Evolutionary conservation across 1,140 invertebrate genomes (phyloP), one percentile per base, ranked within the genome.

Genomic region (Pogonus chalceus): DNA sequence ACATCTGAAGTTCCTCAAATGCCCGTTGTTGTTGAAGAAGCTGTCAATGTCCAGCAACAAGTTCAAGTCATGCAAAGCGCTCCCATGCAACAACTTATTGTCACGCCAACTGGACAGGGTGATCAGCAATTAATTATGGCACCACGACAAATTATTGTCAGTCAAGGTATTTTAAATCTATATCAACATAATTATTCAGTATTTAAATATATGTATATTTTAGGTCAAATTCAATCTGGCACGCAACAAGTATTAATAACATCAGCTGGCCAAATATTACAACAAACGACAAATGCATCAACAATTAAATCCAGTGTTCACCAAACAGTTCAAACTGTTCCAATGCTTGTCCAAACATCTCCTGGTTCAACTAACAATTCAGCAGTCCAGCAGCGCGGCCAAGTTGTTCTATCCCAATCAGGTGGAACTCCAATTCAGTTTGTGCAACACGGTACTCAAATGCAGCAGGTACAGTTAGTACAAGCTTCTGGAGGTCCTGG

Each of bases 311-410:
- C 69, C 68, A n/a, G 73, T 68, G 53, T 74, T 56, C 20, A 66
- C 57, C 57, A 73, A 65, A 55, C 76, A 57, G 55, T 59, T 4
- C 66, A 66, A 57, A 68, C 67, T 10, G 18, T 72, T 20, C 70
- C 69, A 0, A 70, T 77, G 4, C 74, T 78, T 16, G 60, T 77
- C 18, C 74, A 70, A 72, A 67, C 72, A 71, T 60, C 67, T 72
- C 48, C 64, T 71, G 0, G 69, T 9, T n/a, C n/a, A n/a, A n/a
- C n/a, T n/a, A n/a, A n/a, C n/a, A n/a, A n/a, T n/a, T n/a, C n/a
- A n/a, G n/a, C n/a, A n/a, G n/a, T n/a, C n/a, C 66, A 67, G 26
- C 75, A 55, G 53, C 67, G 54, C 49, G 52, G 62, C 0, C 57
- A 68, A 16, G 60, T 77, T 2, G 72, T 76, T 23, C 63, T 65